Conservation (phyloP, 2,113 vertebrate species). For the Collichthys lucidus region DNA sequence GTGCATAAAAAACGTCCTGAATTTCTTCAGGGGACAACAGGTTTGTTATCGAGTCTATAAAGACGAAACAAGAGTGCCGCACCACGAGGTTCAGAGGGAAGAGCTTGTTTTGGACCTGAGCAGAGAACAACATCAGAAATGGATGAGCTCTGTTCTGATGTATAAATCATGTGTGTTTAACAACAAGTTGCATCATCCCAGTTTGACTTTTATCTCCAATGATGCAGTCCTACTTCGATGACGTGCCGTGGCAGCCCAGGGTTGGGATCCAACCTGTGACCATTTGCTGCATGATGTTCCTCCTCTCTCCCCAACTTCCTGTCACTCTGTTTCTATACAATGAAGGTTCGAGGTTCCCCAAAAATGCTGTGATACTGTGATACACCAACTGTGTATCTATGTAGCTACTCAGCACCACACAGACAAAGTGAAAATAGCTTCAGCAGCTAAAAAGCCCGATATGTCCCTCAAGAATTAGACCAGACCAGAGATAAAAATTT, state of each 20-base stretch:
- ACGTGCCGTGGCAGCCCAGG: no score
- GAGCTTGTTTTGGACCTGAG: not conserved
- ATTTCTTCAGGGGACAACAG: constrained; percentile 15
- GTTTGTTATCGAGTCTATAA: constrained; percentile 15
- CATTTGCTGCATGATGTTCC: no score
- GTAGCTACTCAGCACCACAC: not conserved
- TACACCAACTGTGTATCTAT: not conserved
- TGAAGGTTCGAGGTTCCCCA: no score
- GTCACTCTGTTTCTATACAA: not conserved
- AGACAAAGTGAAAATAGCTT: not conserved
- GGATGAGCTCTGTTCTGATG: not conserved
- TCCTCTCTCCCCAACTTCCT: no score
- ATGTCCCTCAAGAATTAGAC: constrained; percentile 9
- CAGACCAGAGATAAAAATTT: not conserved
- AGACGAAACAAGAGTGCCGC: constrained; percentile 21
- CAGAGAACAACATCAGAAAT: constrained; percentile 1
- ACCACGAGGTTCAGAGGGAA: not conserved
- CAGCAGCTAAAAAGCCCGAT: not conserved
- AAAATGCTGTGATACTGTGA: not conserved
- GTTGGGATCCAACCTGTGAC: no score
- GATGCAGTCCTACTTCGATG: not conserved
- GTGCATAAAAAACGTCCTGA: constrained; percentile 9
- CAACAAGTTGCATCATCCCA: not conserved
- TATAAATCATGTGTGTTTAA: constrained; percentile 8
- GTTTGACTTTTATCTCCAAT: not conserved